Conservation (phyloP, 1,140 invertebrate genomes). For the Streblospio benedicti region DNA sequence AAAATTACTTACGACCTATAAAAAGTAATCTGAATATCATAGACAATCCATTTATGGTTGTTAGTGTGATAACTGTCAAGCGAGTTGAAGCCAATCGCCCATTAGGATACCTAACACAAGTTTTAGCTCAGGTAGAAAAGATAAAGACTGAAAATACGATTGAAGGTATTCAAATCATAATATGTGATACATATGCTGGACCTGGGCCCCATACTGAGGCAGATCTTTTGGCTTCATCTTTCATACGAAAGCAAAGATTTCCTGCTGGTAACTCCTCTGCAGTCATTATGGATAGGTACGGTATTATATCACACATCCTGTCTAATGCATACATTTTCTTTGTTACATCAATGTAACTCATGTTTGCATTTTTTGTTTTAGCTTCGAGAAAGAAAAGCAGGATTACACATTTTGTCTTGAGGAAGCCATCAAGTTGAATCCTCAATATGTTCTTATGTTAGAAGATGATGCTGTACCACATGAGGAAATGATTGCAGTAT, state of each 20-base stretch:
- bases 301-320: constrained; percentile 14
- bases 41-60: no score
- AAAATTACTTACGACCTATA: no score
- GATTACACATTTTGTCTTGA: background rate
- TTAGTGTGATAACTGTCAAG: background rate
- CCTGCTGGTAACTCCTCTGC: background rate
- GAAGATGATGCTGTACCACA: background rate
- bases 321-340: background rate
- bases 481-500: background rate
- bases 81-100: background rate
- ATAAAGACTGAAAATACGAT: background rate
- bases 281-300: constrained; percentile 1
- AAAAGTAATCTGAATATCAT: no score
- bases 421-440: background rate
- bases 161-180: background rate
- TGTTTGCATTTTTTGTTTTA: background rate
- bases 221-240: background rate
- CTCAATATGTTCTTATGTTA: background rate
- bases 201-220: background rate
- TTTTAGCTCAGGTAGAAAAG: constrained; percentile 1
- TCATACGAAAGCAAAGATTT: background rate
- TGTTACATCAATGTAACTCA: background rate
- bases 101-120: constrained; percentile 2
- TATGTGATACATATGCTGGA: constrained; percentile 5
- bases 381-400: background rate